These are phyloP conservation scores for Phocides pigmalion DNA, from an alignment of 1,140 invertebrate genomes.

Conservation along the genomic window DNA sequence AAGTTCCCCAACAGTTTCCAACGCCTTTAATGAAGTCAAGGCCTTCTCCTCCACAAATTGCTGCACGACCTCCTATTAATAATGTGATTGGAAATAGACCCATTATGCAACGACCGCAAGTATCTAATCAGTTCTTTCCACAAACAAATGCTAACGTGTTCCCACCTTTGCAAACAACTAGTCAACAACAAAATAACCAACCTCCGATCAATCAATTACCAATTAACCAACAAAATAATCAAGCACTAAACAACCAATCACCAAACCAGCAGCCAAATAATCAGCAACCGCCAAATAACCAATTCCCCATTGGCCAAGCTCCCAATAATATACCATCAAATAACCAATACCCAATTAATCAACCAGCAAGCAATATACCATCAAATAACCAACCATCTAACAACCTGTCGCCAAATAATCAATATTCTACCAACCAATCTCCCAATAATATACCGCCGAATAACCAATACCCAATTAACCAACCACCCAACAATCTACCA, in stretches of 20 bases:
- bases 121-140: constrained; percentile 13
- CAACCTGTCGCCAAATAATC: neutral
- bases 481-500: neutral
- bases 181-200: neutral
- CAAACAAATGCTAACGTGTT: constrained; percentile 3
- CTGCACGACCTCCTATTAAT: neutral
- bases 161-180: constrained; percentile 1
- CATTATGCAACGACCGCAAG: constrained; percentile 13
- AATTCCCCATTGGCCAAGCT: neutral
- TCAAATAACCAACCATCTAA: neutral
- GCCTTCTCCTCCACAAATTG: neutral
- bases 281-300: neutral
- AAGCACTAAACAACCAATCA: constrained; percentile 1
- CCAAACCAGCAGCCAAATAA: neutral
- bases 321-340: neutral
- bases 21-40: neutral
- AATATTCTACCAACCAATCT: neutral
- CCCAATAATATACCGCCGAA: neutral
- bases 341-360: neutral
- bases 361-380: neutral
- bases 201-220: constrained; percentile 1
- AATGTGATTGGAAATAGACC: constrained; percentile 15
- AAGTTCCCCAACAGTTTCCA: neutral
- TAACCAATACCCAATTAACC: neutral
- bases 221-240: constrained; percentile 6